Evolutionary conservation across 2,113 vertebrate species (phyloP).

Genomic region (Eudyptes chrysolophus): DNA sequence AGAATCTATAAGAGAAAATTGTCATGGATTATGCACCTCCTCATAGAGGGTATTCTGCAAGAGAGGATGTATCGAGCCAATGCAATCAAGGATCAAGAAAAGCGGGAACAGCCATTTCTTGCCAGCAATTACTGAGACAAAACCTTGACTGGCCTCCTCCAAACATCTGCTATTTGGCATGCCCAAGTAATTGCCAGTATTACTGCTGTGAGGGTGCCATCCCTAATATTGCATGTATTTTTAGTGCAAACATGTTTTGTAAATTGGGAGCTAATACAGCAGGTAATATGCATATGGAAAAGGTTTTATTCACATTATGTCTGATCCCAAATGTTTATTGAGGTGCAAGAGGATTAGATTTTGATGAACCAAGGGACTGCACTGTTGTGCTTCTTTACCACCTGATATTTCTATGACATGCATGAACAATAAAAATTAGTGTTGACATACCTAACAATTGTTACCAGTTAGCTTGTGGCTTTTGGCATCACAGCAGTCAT

Average conservation of each 20-base stretch:
- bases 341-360: not conserved
- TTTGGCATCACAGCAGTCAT: conserved; percentile 25
- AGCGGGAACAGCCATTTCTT: not conserved
- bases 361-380: not conserved
- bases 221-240: not conserved
- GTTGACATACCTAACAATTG: not conserved
- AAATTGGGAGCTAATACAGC: not conserved
- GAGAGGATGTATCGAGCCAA: not conserved
- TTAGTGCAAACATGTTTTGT: not conserved
- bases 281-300: not conserved
- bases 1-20: not conserved
- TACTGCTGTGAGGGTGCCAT: not conserved
- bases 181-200: not conserved
- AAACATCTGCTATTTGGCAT: conserved; percentile 6
- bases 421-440: not conserved
- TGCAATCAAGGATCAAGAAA: not conserved
- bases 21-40: not conserved
- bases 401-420: not conserved
- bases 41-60: not conserved
- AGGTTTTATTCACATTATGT: not conserved
- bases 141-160: not conserved
- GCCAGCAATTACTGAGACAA: not conserved
- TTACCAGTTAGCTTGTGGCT: not conserved
- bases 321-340: not conserved
- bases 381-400: not conserved